Conservation (phyloP, 2,113 vertebrate genomes). For the Tachycineta bicolor region DNA sequence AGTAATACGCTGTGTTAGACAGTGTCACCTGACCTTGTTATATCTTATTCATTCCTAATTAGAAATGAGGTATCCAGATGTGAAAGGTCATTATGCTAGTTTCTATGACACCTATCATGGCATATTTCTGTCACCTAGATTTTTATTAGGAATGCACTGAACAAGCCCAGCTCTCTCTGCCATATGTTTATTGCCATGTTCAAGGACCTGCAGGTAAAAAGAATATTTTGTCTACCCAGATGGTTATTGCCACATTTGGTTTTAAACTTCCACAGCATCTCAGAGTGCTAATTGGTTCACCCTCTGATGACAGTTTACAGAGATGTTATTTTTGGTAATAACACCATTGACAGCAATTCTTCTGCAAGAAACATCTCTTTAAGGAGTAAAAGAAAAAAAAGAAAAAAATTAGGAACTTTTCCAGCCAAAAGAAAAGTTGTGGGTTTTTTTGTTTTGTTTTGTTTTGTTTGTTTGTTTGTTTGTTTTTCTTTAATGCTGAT, state of each 20-base stretch:
- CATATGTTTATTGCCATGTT: constrained; percentile 61
- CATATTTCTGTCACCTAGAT: constrained; percentile 43
- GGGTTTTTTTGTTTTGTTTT: no score
- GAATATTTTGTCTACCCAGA: constrained; percentile 53
- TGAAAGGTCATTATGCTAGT: constrained; percentile 49
- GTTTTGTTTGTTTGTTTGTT: no score
- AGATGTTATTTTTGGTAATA: constrained; percentile 30
- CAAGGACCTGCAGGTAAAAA: constrained; percentile 55
- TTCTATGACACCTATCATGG: constrained; percentile 43
- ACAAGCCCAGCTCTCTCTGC: constrained; percentile 18
- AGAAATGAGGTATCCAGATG: constrained; percentile 47
- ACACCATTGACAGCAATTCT: not conserved
- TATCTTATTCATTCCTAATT: constrained; percentile 55
- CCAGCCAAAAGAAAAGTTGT: not conserved
- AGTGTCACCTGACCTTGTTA: constrained; percentile 52
- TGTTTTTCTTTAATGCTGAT: not conserved
- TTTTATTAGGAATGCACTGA: constrained; percentile 58
- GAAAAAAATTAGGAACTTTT: not conserved
- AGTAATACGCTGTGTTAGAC: constrained; percentile 1
- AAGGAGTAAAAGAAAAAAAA: not conserved
- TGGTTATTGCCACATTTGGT: constrained; percentile 37
- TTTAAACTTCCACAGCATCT: constrained; percentile 38
- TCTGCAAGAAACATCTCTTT: not conserved
- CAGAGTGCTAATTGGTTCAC: constrained; percentile 58
- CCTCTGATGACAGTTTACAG: constrained; percentile 4